Evolutionary conservation across 2,113 vertebrate genomes (phyloP).

Genomic region (Corythoichthys haematopterus): DNA sequence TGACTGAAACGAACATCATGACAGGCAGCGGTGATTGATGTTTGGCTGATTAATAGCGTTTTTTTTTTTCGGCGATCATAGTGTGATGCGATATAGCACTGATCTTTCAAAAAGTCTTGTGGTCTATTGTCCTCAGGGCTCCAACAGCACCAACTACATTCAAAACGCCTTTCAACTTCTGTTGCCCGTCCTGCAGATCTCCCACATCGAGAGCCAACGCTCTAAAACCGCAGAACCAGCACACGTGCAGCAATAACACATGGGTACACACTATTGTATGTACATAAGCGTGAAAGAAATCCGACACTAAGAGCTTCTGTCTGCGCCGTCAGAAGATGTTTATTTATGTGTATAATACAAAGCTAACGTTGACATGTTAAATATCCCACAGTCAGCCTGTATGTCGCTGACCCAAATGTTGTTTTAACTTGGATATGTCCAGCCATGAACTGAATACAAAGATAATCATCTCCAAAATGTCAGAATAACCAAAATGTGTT

Average conservation of each 20-base stretch:
- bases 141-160: conserved; percentile 87
- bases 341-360: conserved; percentile 12
- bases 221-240: conserved; percentile 48
- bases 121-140: conserved; percentile 72
- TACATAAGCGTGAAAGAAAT: conserved; percentile 41
- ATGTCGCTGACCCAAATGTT: neutral
- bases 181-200: conserved; percentile 87
- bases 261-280: conserved; percentile 30
- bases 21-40: neutral
- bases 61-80: too few species aligned
- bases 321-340: conserved; percentile 7
- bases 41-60: too few species aligned
- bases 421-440: neutral
- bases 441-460: neutral
- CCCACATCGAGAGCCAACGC: conserved; percentile 78
- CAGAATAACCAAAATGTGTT: conserved; percentile 28
- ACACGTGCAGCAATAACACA: conserved; percentile 46
- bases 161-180: conserved; percentile 91
- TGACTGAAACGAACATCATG: neutral
- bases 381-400: neutral
- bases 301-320: conserved; percentile 28
- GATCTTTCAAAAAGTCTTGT: neutral
- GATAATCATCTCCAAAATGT: conserved; percentile 4
- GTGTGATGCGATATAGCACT: too few species aligned
- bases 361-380: neutral